phyloP scores from a whole-genome alignment of 2,797 vertebrate species.

The Toxotes lorentzi region DNA sequence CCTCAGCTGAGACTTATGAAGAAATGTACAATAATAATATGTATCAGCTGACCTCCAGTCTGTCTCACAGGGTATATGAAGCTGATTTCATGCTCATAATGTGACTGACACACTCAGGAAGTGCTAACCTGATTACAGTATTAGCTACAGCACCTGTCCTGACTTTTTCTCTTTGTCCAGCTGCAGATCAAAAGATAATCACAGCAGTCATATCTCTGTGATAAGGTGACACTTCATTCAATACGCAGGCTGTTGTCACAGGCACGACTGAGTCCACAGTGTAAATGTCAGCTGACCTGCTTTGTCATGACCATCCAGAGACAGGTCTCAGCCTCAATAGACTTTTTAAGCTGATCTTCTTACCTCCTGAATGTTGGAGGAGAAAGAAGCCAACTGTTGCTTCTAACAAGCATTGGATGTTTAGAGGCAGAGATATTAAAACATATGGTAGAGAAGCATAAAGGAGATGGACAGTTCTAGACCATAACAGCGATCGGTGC shows the following conservation, averaged over 20 bases:
- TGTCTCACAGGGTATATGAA: neutral
- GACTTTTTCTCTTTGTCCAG: neutral
- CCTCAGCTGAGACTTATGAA: neutral
- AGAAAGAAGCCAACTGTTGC: neutral
- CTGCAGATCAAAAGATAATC: neutral
- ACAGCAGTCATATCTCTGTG: neutral
- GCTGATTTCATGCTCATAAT: neutral
- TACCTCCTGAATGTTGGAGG: neutral
- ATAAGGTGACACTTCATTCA: neutral
- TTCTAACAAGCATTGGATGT: neutral
- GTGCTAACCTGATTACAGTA: neutral
- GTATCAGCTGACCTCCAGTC: neutral
- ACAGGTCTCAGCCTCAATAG: neutral
- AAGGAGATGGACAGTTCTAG: constrained; percentile 4
- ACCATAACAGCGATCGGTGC: constrained; percentile 4
- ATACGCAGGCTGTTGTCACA: neutral
- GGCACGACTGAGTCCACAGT: constrained; percentile 2
- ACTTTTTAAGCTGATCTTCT: neutral
- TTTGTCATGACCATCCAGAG: neutral
- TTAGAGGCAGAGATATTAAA: neutral
- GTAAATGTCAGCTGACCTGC: neutral
- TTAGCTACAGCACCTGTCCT: neutral
- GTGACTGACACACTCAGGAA: neutral
- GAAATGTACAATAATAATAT: neutral
- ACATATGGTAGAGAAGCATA: neutral